A percentile compares a stretch with the other conserved stretches of the same genome.
Evolutionary conservation across 2,113 vertebrate genomes (phyloP).

Genomic region (Takifugu flavidus): DNA sequence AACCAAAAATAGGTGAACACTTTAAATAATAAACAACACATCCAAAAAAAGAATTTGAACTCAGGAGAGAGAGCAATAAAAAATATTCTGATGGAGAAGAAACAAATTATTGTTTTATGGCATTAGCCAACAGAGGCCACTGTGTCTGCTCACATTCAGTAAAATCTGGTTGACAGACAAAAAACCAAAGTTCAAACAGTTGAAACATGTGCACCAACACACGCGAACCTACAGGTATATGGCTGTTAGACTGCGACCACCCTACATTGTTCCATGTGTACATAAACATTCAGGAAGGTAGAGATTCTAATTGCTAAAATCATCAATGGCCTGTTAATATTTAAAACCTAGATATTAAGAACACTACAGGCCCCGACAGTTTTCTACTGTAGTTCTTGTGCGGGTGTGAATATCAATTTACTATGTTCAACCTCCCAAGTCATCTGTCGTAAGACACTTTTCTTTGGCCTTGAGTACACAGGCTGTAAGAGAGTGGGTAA

Average conservation of each 20-base stretch:
- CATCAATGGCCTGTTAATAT: constrained; percentile 45
- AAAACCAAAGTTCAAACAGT: constrained; percentile 70
- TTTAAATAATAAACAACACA: constrained; percentile 43
- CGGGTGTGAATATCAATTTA: constrained; percentile 67
- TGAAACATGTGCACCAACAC: constrained; percentile 1
- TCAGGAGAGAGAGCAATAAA: not conserved
- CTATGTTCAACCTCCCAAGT: constrained; percentile 45
- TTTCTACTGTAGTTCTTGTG: constrained; percentile 63
- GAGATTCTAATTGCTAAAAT: constrained; percentile 50
- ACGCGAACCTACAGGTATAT: constrained; percentile 25
- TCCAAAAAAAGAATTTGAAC: not conserved
- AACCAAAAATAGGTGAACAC: constrained; percentile 69
- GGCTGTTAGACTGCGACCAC: no score
- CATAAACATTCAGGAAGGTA: constrained; percentile 61
- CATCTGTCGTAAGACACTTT: constrained; percentile 26
- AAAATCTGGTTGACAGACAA: constrained; percentile 60
- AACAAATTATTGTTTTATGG: not conserved
- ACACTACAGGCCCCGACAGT: constrained; percentile 53
- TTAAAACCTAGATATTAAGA: constrained; percentile 45
- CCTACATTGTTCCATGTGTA: constrained; percentile 63
- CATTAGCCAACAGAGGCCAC: not conserved
- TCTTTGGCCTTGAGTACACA: constrained; percentile 46
- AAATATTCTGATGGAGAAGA: constrained; percentile 4
- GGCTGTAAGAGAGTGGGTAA: constrained; percentile 29
- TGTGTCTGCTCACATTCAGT: constrained; percentile 11